Conservation (phyloP, 1,140 invertebrate genomes). For the Linepithema humile region DNA sequence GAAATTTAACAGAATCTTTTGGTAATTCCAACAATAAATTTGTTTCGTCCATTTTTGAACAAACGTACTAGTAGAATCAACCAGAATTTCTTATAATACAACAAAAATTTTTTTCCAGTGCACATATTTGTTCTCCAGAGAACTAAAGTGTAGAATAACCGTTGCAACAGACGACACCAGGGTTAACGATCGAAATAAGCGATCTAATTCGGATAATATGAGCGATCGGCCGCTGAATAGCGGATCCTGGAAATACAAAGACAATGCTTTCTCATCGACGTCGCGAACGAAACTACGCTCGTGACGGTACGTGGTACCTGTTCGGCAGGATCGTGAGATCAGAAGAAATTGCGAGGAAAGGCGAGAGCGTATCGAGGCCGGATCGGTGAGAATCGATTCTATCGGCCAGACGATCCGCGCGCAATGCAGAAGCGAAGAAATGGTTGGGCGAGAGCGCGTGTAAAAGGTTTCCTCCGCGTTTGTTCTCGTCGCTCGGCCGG, state of each 20-base stretch:
- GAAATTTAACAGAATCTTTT: too few relatives aligned
- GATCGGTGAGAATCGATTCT: slow-evolving; percentile 67
- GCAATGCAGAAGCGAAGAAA: slow-evolving; percentile 54
- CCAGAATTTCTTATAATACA: too few relatives aligned
- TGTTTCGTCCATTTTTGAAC: too few relatives aligned
- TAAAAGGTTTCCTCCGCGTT: slow-evolving; percentile 23
- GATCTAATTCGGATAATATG: background rate
- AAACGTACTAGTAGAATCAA: too few relatives aligned
- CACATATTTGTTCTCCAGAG: background rate
- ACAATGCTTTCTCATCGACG: slow-evolving; percentile 44
- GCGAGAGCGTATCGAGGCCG: slow-evolving; percentile 59
- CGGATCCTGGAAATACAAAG: slow-evolving; percentile 4
- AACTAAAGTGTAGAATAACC: background rate
- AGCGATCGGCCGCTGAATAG: background rate
- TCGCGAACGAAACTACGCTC: slow-evolving; percentile 41
- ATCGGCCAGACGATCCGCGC: slow-evolving; percentile 8
- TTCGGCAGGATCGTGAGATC: background rate
- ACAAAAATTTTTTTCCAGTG: too few relatives aligned
- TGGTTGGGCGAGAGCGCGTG: slow-evolving; percentile 1
- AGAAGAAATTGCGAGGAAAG: slow-evolving; percentile 62
- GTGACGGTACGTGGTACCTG: background rate
- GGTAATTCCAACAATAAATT: too few relatives aligned
- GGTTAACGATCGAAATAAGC: background rate
- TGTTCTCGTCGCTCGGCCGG: slow-evolving; percentile 58
- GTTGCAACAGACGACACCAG: background rate